Evolutionary conservation across 2,113 vertebrate genomes (phyloP).

Genomic region (Zingel zingel): DNA sequence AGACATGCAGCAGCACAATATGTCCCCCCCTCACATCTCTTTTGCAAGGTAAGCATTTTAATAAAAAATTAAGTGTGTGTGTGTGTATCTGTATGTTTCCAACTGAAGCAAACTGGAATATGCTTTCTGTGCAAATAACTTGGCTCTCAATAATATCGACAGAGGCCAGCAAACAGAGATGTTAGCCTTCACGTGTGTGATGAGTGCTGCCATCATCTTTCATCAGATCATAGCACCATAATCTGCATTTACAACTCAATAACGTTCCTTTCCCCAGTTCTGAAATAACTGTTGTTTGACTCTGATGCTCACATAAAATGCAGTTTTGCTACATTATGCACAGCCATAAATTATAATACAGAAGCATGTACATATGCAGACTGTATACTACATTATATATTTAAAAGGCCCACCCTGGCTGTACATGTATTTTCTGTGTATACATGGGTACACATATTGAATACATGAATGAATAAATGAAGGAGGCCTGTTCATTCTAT

Average conservation of each 20-base stretch:
- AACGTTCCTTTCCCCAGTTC: conserved; percentile 9
- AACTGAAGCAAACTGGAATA: conserved; percentile 23
- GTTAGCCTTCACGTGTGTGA: conserved; percentile 30
- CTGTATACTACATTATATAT: neutral
- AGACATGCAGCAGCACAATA: conserved; percentile 55
- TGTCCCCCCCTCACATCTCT: conserved; percentile 36
- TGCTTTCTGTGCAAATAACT: conserved; percentile 57
- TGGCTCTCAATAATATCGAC: conserved; percentile 37
- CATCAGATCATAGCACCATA: conserved; percentile 46
- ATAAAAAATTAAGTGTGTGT: conserved; percentile 16
- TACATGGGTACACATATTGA: conserved; percentile 1
- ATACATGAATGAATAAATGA: conserved; percentile 16
- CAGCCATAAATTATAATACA: neutral
- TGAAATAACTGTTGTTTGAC: conserved; percentile 2
- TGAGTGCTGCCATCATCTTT: conserved; percentile 31
- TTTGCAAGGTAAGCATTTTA: conserved; percentile 69
- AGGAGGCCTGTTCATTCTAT: conserved; percentile 14
- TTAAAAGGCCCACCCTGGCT: neutral
- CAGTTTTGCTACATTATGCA: conserved; percentile 8
- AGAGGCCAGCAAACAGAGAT: conserved; percentile 15
- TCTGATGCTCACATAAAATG: neutral
- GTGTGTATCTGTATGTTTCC: neutral
- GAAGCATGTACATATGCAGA: neutral
- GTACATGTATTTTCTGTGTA: neutral
- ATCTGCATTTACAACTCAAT: conserved; percentile 64